phyloP scores from a whole-genome alignment of 2,888 invertebrate species.

The Cheilosia vernalis region DNA sequence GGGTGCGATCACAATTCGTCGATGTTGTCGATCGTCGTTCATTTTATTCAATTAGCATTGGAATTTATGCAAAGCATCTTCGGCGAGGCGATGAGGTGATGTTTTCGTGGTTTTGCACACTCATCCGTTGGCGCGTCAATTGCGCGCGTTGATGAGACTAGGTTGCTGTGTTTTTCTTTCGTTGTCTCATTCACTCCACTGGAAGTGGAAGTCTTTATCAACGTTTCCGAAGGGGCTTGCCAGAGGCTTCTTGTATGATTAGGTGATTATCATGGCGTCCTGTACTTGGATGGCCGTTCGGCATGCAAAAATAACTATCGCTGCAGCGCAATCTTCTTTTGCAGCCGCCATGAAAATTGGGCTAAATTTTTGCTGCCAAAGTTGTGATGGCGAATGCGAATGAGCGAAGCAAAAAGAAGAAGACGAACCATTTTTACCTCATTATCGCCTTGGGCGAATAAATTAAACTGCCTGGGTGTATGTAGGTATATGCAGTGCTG shows the following conservation, averaged over 20 bases:
- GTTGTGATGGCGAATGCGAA: constrained; percentile 22
- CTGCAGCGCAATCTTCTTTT: constrained; percentile 52
- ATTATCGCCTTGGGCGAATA: constrained; percentile 83
- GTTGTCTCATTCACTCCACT: constrained; percentile 34
- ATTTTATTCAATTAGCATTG: constrained; percentile 79
- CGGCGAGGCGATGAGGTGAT: constrained; percentile 66
- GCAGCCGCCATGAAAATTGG: constrained; percentile 73
- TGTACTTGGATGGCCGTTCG: constrained; percentile 40
- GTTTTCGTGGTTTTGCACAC: constrained; percentile 66
- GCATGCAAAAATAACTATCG: constrained; percentile 64
- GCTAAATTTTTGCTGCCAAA: constrained; percentile 56
- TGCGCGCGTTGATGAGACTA: constrained; percentile 57
- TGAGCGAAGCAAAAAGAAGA: constrained; percentile 1
- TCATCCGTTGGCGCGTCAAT: constrained; percentile 63
- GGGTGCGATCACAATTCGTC: constrained; percentile 75
- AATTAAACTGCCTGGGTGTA: constrained; percentile 79
- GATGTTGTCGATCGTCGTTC: constrained; percentile 76
- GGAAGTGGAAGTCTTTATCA: constrained; percentile 48
- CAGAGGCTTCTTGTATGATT: constrained; percentile 63
- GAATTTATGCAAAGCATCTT: constrained; percentile 78
- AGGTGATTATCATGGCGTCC: constrained; percentile 75
- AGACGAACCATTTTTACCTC: constrained; percentile 80
- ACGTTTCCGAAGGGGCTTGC: constrained; percentile 40
- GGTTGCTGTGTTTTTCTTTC: neutral
- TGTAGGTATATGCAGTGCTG: neutral